Percentiles rank a stretch among this genome's conserved stretches.
phyloP scores from a whole-genome alignment of 2,113 vertebrate species.

The Heterotilapia buettikoferi region DNA sequence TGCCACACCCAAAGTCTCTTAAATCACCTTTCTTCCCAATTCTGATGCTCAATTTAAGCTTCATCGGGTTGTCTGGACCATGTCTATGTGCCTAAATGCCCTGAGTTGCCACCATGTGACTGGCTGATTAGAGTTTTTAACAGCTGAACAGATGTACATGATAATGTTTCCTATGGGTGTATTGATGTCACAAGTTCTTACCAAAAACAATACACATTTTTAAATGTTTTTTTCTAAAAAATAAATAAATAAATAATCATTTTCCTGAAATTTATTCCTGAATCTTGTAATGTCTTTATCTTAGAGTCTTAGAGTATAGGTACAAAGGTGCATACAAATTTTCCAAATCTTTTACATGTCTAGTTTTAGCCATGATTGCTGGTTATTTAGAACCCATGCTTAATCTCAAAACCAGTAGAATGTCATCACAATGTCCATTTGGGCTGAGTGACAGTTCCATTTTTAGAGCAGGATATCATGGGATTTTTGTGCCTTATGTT shows the following conservation, averaged over 20 bases:
- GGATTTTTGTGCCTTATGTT: constrained; percentile 38
- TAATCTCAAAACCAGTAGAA: background rate
- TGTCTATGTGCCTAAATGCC: background rate
- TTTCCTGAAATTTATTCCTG: background rate
- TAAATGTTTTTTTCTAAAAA: background rate
- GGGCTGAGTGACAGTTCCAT: constrained; percentile 11
- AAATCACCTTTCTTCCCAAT: background rate
- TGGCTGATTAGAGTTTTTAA: background rate
- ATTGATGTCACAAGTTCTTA: background rate
- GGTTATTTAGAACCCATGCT: background rate
- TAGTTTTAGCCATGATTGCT: background rate
- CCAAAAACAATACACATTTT: background rate
- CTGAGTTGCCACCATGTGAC: background rate
- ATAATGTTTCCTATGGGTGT: background rate
- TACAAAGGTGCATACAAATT: accelerated
- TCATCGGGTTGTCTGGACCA: background rate
- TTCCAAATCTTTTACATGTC: background rate
- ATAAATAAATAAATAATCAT: too few species aligned
- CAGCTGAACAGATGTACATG: background rate
- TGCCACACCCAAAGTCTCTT: background rate
- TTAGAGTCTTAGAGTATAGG: background rate
- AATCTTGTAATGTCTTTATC: background rate
- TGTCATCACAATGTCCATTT: constrained; percentile 2
- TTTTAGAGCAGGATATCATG: constrained; percentile 17
- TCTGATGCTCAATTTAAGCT: background rate